A percentile compares a stretch with the other conserved stretches of the same genome.
phyloP scores from a whole-genome alignment of 2,888 invertebrate genomes.

The Anthophora plumipes region DNA sequence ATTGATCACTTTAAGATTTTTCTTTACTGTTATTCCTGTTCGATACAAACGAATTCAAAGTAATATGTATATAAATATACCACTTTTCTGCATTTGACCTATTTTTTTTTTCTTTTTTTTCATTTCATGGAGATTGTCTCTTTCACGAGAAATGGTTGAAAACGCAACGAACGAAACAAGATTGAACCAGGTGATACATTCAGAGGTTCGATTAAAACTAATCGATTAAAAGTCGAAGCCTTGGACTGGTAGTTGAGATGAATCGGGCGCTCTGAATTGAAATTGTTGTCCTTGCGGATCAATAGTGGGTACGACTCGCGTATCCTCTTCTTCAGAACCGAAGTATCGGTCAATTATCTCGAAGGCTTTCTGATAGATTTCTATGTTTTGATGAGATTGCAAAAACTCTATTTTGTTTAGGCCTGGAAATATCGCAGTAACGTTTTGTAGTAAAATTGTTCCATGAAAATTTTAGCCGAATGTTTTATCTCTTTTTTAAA shows the following conservation, averaged over 20 bases:
- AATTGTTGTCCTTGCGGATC: slow-evolving; percentile 91
- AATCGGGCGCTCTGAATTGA: slow-evolving; percentile 84
- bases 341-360: slow-evolving; percentile 98
- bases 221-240: slow-evolving; percentile 92
- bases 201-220: slow-evolving; percentile 46
- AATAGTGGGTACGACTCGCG: slow-evolving; percentile 91
- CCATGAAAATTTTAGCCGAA: background rate
- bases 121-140: slow-evolving; percentile 60
- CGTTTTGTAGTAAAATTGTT: background rate
- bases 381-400: slow-evolving; percentile 98
- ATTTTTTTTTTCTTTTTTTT: slow-evolving; percentile 27
- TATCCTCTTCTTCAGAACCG: slow-evolving; percentile 95
- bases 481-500: background rate
- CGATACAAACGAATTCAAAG: slow-evolving; percentile 55
- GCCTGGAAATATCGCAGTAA: slow-evolving; percentile 87
- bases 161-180: slow-evolving; percentile 64
- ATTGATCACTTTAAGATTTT: slow-evolving; percentile 45
- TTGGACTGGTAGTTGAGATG: slow-evolving; percentile 88
- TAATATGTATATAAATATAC: slow-evolving; percentile 48
- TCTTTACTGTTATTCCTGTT: slow-evolving; percentile 38
- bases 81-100: slow-evolving; percentile 41
- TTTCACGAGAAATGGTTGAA: slow-evolving; percentile 53
- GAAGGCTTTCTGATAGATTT: slow-evolving; percentile 98
- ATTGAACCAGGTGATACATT: slow-evolving; percentile 68
- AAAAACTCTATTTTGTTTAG: slow-evolving; percentile 99